Base-by-base conservation (phyloP, 2,113 vertebrate species). In the Tricholaema leucomelas region DNA sequence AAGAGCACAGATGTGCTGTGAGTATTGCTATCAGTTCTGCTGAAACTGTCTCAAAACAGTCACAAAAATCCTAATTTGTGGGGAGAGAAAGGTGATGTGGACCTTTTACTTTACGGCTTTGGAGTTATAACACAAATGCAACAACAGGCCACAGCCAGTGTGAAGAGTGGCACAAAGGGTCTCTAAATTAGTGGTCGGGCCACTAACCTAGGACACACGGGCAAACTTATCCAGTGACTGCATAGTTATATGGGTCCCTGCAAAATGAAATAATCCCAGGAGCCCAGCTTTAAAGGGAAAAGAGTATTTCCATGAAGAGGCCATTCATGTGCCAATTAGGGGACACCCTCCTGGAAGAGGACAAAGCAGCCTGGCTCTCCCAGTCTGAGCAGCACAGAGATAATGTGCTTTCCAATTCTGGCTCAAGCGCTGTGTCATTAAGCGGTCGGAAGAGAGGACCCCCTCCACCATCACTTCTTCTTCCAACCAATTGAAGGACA, bases 101-200 rank as follows among this genome's bases (percentile, higher is more conserved):
- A 63, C 7, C 36, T 83, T 58, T 38, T n/a, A 13, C 8, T 14
- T n/a, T 44, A 59, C 24, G 80, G 30, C 23, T 80, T 63, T 38
- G 15, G 35, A 42, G 15, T 0, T 31, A 35, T 35, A 76, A 64
- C 15, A 38, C 7, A n/a, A 0, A n/a, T 3, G 46, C 48, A 89
- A 27, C 35, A 65, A 12, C 25, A 59, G 21, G 35, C 18, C 33
- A 56, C 0, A 0, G 44, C 8, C 59, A 56, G 5, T 3, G 21
- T 25, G 42, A 87, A 40, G 31, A 66, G 33, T 0, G 0, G 23
- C 33, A 40, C 2, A 5, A 60, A 59, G 12, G 15, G 4, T 64
- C 44, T 56, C 38, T 6, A 31, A 54, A 16, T 16, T 20, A 40
- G 30, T 23, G 44, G 1, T 2, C n/a, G 35, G 27, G 70, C 50